Conservation (phyloP, 2,113 vertebrate species). For the Calidris pygmaea region DNA sequence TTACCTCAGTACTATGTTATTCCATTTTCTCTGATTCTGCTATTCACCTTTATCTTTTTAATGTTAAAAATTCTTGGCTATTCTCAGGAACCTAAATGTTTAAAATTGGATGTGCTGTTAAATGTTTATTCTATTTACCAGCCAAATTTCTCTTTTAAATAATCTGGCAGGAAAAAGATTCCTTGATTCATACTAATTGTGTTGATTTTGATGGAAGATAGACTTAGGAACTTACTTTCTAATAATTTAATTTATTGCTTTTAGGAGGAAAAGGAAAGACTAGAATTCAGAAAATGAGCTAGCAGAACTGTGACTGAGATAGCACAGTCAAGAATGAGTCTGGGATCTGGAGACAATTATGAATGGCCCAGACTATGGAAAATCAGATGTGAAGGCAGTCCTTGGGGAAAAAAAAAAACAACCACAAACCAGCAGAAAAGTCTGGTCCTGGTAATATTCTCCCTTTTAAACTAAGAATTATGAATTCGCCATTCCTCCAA, state of each 20-base stretch:
- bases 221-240: not conserved
- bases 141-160: not conserved
- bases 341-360: not conserved
- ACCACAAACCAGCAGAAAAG: not conserved
- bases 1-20: not conserved
- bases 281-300: not conserved
- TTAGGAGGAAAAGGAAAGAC: not conserved
- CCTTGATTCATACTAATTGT: not conserved
- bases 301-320: not conserved
- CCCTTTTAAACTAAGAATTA: not conserved
- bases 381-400: not conserved
- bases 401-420: not conserved
- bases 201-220: not conserved
- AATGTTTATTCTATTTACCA: not conserved
- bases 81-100: not conserved
- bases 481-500: not conserved
- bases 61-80: not conserved
- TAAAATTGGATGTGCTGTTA: not conserved
- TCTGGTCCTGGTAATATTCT: not conserved
- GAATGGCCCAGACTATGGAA: not conserved
- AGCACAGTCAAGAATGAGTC: not conserved
- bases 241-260: not conserved
- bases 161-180: not conserved
- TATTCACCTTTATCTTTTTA: not conserved
- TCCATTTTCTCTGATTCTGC: not conserved